A percentile compares a stretch with the other conserved stretches of the same genome.
phyloP scores from a whole-genome alignment of 2,113 vertebrate species.

The Bostrychus sinensis region DNA sequence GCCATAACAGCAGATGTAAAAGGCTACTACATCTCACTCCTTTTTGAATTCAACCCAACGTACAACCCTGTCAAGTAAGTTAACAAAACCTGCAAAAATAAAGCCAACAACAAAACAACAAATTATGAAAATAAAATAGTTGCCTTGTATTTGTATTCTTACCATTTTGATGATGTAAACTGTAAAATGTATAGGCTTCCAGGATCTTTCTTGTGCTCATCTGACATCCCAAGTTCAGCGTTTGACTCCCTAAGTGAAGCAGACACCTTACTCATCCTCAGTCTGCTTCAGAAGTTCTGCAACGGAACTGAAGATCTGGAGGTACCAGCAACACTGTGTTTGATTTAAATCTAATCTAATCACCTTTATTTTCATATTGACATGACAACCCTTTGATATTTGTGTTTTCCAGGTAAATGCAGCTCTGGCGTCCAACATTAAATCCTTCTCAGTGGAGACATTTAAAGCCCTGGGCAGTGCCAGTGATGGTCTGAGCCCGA shows the following conservation, averaged over 20 bases:
- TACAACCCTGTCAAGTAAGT: constrained; percentile 58
- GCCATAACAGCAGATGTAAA: constrained; percentile 40
- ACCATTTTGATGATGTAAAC: neutral
- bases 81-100: neutral
- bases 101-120: neutral
- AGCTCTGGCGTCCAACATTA: constrained; percentile 56
- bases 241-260: constrained; percentile 26
- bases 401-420: constrained; percentile 45
- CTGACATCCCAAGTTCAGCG: constrained; percentile 26
- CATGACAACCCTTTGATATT: no score
- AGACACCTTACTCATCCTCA: constrained; percentile 20
- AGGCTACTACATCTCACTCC: constrained; percentile 46
- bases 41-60: constrained; percentile 46
- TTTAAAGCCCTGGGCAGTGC: constrained; percentile 46
- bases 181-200: constrained; percentile 38
- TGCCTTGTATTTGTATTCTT: neutral
- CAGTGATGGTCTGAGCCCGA: constrained; percentile 44
- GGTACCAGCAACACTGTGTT: constrained; percentile 19
- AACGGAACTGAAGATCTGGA: constrained; percentile 31
- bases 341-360: no score
- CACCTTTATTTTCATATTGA: no score
- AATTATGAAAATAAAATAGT: no score
- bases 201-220: constrained; percentile 39
- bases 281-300: constrained; percentile 23
- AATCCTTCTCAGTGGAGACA: constrained; percentile 35